Conservation (phyloP, 2,888 invertebrate genomes). For the Caenorhabditis sp. region DNA sequence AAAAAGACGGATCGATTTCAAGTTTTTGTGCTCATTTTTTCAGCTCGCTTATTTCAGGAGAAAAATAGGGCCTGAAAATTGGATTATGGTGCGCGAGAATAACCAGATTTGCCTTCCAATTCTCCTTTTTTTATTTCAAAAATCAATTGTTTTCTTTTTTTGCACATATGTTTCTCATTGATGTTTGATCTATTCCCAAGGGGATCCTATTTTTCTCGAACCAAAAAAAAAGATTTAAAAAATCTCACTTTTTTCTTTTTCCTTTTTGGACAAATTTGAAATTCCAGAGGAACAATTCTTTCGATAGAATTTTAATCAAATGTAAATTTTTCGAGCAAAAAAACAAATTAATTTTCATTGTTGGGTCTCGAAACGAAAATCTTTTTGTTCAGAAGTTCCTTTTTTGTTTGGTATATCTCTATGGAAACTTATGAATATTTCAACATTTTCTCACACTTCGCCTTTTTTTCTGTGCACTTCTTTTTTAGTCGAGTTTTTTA, state of each 20-base stretch:
- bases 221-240: too few species aligned
- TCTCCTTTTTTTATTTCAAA: too few species aligned
- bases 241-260: too few species aligned
- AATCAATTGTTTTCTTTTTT: background rate
- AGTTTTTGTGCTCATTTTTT: background rate
- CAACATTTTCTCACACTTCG: background rate
- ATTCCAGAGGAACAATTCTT: slow-evolving; percentile 2
- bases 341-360: background rate
- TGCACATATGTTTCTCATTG: background rate
- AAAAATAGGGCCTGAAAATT: too few species aligned
- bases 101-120: too few species aligned
- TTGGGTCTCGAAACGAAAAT: background rate
- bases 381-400: background rate
- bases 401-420: background rate
- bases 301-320: background rate
- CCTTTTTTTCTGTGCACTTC: slow-evolving; percentile 7
- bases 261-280: too few species aligned
- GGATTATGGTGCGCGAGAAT: too few species aligned
- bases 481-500: background rate
- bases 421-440: slow-evolving; percentile 6
- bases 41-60: background rate
- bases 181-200: too few species aligned
- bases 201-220: too few species aligned
- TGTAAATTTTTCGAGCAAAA: background rate
- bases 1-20: background rate